These are phyloP conservation scores for Cydia amplana DNA, from an alignment of 1,140 invertebrate species.

Conservation along the genomic window DNA sequence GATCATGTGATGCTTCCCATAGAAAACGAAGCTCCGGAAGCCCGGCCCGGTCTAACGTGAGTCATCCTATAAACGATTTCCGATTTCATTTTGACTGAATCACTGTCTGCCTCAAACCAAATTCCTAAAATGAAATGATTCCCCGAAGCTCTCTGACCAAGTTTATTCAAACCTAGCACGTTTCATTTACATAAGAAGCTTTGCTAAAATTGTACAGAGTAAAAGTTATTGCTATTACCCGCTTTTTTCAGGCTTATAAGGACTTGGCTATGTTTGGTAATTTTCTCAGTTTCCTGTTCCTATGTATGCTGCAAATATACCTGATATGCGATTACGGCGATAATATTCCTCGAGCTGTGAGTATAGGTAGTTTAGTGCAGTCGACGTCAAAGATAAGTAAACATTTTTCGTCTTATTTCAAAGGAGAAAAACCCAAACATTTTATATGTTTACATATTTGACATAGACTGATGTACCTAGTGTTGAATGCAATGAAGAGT, in stretches of 20 bases:
- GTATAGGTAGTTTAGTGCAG: constrained; percentile 33
- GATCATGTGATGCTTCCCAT: no score
- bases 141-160: neutral
- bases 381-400: neutral
- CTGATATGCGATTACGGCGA: constrained; percentile 52
- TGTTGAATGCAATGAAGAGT: no score
- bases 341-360: constrained; percentile 47
- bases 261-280: constrained; percentile 40
- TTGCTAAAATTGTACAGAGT: constrained; percentile 3
- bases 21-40: no score
- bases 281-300: constrained; percentile 44
- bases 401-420: no score
- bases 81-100: neutral
- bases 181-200: neutral
- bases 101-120: no score
- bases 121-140: neutral
- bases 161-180: neutral
- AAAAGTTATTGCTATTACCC: neutral
- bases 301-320: constrained; percentile 50
- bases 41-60: no score
- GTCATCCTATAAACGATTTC: no score
- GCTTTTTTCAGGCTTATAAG: constrained; percentile 47
- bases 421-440: no score
- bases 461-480: no score
- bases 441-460: no score